These are phyloP conservation scores for Hippocampus comes DNA, from an alignment of 2,113 vertebrate genomes.

Conservation along the genomic window DNA sequence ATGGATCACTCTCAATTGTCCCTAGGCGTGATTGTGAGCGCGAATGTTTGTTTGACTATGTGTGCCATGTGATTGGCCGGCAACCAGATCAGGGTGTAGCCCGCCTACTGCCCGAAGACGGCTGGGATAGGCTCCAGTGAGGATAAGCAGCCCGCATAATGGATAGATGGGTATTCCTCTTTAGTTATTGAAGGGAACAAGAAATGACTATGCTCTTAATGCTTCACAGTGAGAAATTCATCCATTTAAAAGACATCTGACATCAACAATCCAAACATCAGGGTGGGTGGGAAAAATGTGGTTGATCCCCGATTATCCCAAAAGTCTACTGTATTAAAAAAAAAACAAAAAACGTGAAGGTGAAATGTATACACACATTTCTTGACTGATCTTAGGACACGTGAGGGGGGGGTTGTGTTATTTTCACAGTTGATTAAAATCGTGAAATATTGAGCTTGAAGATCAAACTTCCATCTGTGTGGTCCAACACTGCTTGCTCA, in stretches of 20 bases:
- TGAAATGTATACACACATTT: background rate
- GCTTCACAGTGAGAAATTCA: too few species aligned
- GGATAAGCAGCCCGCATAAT: too few species aligned
- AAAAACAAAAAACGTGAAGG: background rate
- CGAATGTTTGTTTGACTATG: too few species aligned
- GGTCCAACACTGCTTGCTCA: slow-evolving; percentile 33
- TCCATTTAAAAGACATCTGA: background rate
- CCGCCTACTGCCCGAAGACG: too few species aligned
- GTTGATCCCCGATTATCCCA: slow-evolving; percentile 6
- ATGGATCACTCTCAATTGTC: too few species aligned
- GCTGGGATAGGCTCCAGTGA: too few species aligned
- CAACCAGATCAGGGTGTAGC: too few species aligned
- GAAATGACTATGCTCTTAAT: too few species aligned
- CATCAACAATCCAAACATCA: slow-evolving; percentile 20
- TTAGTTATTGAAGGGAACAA: too few species aligned
- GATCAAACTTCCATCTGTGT: slow-evolving; percentile 26
- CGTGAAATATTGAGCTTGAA: slow-evolving; percentile 13
- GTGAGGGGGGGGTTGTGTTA: slow-evolving; percentile 15
- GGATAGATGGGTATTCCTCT: too few species aligned
- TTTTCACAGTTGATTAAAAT: slow-evolving; percentile 40
- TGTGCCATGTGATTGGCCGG: too few species aligned
- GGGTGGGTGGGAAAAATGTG: slow-evolving; percentile 1
- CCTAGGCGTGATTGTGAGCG: too few species aligned
- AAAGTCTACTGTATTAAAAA: background rate
- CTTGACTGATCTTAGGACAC: background rate